Base-by-base conservation (phyloP, 1,140 invertebrate genomes). In the Brachionus angularis region DNA sequence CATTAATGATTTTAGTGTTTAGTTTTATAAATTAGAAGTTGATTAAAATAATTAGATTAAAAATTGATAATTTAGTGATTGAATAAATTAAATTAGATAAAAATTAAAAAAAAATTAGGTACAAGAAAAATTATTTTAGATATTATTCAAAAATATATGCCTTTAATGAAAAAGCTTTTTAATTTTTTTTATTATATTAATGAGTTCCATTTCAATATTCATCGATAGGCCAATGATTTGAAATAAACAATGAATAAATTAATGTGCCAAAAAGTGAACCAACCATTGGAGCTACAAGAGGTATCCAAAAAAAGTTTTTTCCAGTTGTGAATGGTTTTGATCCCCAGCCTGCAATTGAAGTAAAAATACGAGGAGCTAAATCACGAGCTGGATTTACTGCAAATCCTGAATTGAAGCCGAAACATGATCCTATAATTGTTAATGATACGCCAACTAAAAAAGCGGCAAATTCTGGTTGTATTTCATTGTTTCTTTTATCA, bases 371-470 rank as follows among this genome's bases (percentile, higher is more conserved):
- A 3, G 86, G 87, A 0, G 81, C 81, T 2, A 88, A 77, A 76
- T 87, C 86, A 52, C 86, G 75, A 7, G 86, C 87, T 29, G 86
- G 86, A 78, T 87, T 87, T 50, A 88, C 80, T 2, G 86, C 84
- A 71, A 84, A 86, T 21, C 86, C 86, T 74, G 84, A 85, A 76
- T 88, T 88, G 29, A 78, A 73, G 14, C 77, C 79, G 74, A 85
- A 85, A 14, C 84, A 79, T 74, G 85, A 79, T 21, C 85, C 83
- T 64, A 87, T 84, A 18, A 77, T 81, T 27, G 47, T 62, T 27
- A 72, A 21, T 25, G 27, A 16, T 29, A 72, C n/a, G 14, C 71
- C 71, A n/a, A 72, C 39, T n/a, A 58, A 14, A 47, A 72, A n/a
- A 18, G 71, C 46, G 3, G 39, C 21, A 18, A 34, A 25, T 14